These are phyloP conservation scores for Alsophila aescularia DNA, from an alignment of 2,888 invertebrate species.

Conservation along the genomic window DNA sequence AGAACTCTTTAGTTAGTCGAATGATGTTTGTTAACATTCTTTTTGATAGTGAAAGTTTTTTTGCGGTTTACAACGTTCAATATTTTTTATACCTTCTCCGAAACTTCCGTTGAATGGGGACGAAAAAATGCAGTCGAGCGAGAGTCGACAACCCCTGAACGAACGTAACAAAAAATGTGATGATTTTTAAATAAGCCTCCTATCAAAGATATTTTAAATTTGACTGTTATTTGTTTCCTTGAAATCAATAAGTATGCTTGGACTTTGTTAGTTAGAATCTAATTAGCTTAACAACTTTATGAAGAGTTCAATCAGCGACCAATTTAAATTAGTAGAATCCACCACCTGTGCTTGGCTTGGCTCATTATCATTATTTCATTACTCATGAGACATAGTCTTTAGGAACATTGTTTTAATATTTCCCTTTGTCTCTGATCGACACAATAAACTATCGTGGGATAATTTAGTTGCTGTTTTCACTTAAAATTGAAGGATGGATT, in stretches of 20 bases:
- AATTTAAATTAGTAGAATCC: too few relatives aligned
- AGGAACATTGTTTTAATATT: slow-evolving; percentile 31
- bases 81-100: slow-evolving; percentile 21
- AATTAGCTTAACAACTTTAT: too few relatives aligned
- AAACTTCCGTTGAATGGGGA: slow-evolving; percentile 21
- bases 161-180: not conserved
- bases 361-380: too few relatives aligned
- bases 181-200: too few relatives aligned
- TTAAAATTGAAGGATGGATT: slow-evolving; percentile 39
- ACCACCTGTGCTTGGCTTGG: too few relatives aligned
- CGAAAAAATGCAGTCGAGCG: slow-evolving; percentile 15
- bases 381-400: not conserved
- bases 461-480: slow-evolving; percentile 38
- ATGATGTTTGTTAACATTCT: slow-evolving; percentile 11
- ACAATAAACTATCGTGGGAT: slow-evolving; percentile 48
- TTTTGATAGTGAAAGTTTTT: slow-evolving; percentile 20
- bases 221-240: too few relatives aligned
- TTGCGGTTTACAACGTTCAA: slow-evolving; percentile 16
- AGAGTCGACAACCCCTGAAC: slow-evolving; percentile 6
- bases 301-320: too few relatives aligned
- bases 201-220: too few relatives aligned
- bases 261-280: too few relatives aligned
- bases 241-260: too few relatives aligned
- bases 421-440: slow-evolving; percentile 30
- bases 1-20: slow-evolving; percentile 5